Conservation (phyloP, 2,113 vertebrate genomes). For the Eulemur macaco region DNA sequence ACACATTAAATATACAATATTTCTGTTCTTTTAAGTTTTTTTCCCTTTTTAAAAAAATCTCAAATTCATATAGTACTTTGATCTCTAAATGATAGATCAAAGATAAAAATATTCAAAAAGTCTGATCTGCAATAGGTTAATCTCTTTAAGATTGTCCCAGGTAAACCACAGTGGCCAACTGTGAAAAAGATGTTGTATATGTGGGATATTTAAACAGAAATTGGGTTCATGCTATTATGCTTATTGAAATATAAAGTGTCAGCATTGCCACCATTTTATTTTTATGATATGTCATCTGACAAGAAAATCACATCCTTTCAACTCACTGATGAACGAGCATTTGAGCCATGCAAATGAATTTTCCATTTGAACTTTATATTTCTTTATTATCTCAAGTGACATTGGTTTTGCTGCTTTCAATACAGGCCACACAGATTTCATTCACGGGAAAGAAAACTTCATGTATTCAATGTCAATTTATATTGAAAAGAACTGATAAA, state of each 20-base stretch:
- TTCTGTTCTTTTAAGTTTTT: neutral
- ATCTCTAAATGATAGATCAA: neutral
- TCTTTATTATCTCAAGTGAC: slow-evolving; percentile 51
- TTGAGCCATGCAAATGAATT: slow-evolving; percentile 67
- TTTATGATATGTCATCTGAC: slow-evolving; percentile 64
- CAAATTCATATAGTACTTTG: neutral
- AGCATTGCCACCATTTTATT: slow-evolving; percentile 47
- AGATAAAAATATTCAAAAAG: neutral
- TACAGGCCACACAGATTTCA: slow-evolving; percentile 27
- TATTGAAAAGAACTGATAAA: slow-evolving; percentile 22
- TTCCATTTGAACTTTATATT: slow-evolving; percentile 69
- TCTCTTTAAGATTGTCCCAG: neutral
- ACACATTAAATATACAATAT: neutral
- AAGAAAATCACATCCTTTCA: slow-evolving; percentile 74
- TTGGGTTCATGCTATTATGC: neutral
- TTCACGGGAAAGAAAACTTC: neutral
- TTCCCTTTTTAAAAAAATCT: neutral
- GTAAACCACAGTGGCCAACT: neutral
- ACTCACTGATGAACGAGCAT: slow-evolving; percentile 53
- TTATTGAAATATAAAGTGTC: slow-evolving; percentile 63
- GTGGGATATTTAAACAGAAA: slow-evolving; percentile 9
- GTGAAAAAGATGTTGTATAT: neutral
- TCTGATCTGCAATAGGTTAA: neutral
- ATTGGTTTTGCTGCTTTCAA: slow-evolving; percentile 47
- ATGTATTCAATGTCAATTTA: slow-evolving; percentile 47